These are phyloP conservation scores for Volucella bombylans DNA, from an alignment of 2,888 invertebrate genomes.

Conservation along the genomic window DNA sequence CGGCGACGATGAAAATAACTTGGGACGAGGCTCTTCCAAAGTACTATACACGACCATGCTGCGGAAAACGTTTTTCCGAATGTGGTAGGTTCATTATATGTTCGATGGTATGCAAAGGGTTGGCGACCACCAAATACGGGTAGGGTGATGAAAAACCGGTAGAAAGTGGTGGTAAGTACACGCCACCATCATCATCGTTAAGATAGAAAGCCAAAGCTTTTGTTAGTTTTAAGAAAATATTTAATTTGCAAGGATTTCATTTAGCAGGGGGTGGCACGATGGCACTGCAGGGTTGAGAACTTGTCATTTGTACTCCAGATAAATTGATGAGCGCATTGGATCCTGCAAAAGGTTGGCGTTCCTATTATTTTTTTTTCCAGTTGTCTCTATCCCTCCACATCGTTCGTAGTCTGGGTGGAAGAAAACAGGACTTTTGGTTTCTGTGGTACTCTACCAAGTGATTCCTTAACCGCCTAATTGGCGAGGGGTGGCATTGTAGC, in stretches of 20 bases:
- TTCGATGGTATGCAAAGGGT: conserved; percentile 44
- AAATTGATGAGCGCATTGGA: conserved; percentile 72
- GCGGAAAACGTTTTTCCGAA: conserved; percentile 73
- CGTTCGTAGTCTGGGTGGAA: too few relatives aligned
- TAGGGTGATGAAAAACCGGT: not conserved
- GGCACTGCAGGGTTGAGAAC: conserved; percentile 38
- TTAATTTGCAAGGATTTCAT: conserved; percentile 70
- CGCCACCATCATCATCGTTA: not conserved
- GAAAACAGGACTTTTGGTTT: conserved; percentile 54
- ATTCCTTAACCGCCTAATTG: conserved; percentile 72
- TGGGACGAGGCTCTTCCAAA: conserved; percentile 25
- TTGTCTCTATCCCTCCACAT: too few relatives aligned
- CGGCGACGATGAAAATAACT: not conserved
- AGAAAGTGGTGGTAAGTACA: conserved; percentile 14
- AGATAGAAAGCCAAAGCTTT: conserved; percentile 56
- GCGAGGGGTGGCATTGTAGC: conserved; percentile 30
- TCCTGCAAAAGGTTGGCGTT: conserved; percentile 29
- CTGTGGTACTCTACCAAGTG: conserved; percentile 25
- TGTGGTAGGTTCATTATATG: conserved; percentile 73
- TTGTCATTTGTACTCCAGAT: conserved; percentile 69
- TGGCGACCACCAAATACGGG: not conserved
- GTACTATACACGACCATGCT: conserved; percentile 64
- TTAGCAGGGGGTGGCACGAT: conserved; percentile 21
- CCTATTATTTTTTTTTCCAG: not conserved
- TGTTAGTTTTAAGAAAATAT: conserved; percentile 73